phyloP scores from a whole-genome alignment of 1,140 invertebrate species.

The Bombus turneri region DNA sequence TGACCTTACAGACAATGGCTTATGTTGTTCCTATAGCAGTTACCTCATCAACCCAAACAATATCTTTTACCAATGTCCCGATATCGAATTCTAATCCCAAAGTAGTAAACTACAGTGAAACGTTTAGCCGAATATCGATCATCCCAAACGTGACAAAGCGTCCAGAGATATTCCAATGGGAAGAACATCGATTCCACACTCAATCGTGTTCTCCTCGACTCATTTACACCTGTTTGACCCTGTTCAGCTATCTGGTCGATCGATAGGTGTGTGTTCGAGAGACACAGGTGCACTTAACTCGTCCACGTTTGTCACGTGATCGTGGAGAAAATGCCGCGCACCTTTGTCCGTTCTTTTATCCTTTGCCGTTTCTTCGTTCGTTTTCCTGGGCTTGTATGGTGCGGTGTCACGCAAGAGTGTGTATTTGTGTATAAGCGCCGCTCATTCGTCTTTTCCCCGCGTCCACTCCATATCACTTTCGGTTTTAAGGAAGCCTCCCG shows the following conservation, averaged over 20 bases:
- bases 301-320: background rate
- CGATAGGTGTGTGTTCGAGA: background rate
- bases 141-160: too few species aligned
- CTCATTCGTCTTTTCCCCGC: constrained; percentile 25
- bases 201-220: background rate
- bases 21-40: background rate
- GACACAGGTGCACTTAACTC: constrained; percentile 34
- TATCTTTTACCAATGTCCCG: background rate
- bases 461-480: constrained; percentile 70
- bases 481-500: constrained; percentile 74
- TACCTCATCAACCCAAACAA: background rate
- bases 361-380: background rate
- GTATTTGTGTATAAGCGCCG: background rate
- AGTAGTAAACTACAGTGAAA: too few species aligned
- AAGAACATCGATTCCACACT: background rate
- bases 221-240: constrained; percentile 35
- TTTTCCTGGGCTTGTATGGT: constrained; percentile 1
- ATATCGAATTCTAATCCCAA: background rate
- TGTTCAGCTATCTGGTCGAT: background rate
- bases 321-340: background rate
- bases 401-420: constrained; percentile 20
- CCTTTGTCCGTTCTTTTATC: constrained; percentile 23
- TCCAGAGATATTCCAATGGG: background rate
- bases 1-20: background rate
- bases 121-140: too few species aligned